Conservation (phyloP, 2,888 invertebrate species). For the Crocallis elinguaria region DNA sequence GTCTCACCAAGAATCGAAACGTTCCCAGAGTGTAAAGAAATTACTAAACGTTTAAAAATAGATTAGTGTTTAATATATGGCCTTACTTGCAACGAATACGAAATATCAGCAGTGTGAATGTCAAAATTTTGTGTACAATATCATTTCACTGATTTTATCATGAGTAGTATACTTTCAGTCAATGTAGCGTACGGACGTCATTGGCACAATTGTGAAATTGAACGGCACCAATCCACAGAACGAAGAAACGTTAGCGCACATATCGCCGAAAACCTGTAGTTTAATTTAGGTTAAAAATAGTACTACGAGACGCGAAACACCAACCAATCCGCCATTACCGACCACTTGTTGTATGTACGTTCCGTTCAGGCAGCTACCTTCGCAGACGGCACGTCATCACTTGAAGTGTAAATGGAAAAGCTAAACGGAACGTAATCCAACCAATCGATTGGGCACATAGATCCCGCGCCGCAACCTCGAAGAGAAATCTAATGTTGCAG, state of each 20-base stretch:
- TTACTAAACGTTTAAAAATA: conserved; percentile 85
- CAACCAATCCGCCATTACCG: conserved; percentile 84
- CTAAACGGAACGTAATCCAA: conserved; percentile 38
- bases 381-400: conserved; percentile 80
- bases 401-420: conserved; percentile 54
- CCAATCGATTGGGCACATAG: conserved; percentile 25
- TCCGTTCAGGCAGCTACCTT: conserved; percentile 60
- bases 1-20: conserved; percentile 79
- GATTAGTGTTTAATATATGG: conserved; percentile 85
- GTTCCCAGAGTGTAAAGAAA: conserved; percentile 82
- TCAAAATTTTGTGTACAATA: conserved; percentile 84
- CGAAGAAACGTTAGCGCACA: conserved; percentile 82
- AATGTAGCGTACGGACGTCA: conserved; percentile 77
- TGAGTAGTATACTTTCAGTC: conserved; percentile 73
- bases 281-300: conserved; percentile 86
- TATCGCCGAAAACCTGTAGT: conserved; percentile 85
- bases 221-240: conserved; percentile 82
- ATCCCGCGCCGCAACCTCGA: conserved; percentile 7
- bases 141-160: conserved; percentile 83
- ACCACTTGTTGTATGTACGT: conserved; percentile 75
- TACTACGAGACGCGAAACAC: conserved; percentile 83
- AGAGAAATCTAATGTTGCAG: conserved; percentile 26
- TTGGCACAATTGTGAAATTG: conserved; percentile 79
- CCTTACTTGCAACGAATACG: conserved; percentile 85
- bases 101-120: conserved; percentile 84